Base-by-base conservation (phyloP, 2,797 vertebrate genomes). In the Hemibagrus guttatus region DNA sequence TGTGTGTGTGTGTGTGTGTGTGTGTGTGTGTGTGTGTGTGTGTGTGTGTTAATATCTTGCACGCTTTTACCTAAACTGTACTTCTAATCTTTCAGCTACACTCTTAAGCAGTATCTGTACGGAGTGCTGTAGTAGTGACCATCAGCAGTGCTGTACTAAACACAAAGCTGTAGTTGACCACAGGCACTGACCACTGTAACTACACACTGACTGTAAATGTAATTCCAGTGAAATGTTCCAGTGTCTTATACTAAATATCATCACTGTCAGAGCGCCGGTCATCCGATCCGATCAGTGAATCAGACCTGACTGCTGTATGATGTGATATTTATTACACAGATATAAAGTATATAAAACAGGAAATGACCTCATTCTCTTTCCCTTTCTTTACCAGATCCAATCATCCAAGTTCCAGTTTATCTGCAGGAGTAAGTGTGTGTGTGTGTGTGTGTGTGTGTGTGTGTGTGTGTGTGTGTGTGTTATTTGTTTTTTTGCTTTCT, bases 321-420 rank as follows among this genome's bases (percentile, higher is more conserved):
- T 39, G 35, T 39, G 11, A 3, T 54, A 23, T 26, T 26, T n/a
- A 63, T 26, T 66, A 28, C 13, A 28, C 26, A 28, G n/a, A 64
- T 64, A 13, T 64, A 12, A 64, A n/a, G 63, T 28, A 61, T 26
- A 26, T 26, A 9, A 46, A 46, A 35, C n/a, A 56, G 49, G 28
- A 78, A 78, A 58, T 56, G 4, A 35, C 17, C 3, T 58, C 23
- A 52, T 72, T 58, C 13, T 85, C 8, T 79, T 83, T 68, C 2
- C 0, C 13, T 16, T 28, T 83, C 56, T 93, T 56, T 93, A 94
- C 89, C 95, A 99, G 98, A 98, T 92, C 97, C 98, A 23, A 94
- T 98, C 88, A 97, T 99, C 92, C 97, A 98, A 92, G 97, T 98
- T 84, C 97, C 98, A 0, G 93, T 94, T 58, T 97, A 97, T 86